Evolutionary conservation across 2,888 invertebrate genomes (phyloP).

Genomic region (Drosophila cyrtoloma): DNA sequence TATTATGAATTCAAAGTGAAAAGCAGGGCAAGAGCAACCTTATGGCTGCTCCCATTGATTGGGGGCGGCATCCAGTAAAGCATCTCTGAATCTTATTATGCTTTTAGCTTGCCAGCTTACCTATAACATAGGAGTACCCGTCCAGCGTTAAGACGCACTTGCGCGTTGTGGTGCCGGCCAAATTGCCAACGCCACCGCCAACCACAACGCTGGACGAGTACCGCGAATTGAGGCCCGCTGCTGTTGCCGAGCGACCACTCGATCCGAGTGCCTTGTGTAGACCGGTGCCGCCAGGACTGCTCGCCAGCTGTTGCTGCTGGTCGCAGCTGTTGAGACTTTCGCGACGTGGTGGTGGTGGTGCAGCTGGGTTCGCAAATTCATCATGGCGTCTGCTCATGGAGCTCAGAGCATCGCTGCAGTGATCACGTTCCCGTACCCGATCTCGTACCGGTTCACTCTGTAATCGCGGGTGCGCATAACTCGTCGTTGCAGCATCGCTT

Average conservation of each 20-base stretch:
- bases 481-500: neutral
- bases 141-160: slow-evolving; percentile 94
- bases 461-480: slow-evolving; percentile 73
- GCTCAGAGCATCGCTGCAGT: slow-evolving; percentile 72
- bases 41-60: slow-evolving; percentile 51
- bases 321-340: slow-evolving; percentile 79
- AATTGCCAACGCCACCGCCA: slow-evolving; percentile 68
- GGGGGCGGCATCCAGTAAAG: neutral
- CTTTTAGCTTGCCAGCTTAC: slow-evolving; percentile 86
- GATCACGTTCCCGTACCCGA: slow-evolving; percentile 60
- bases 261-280: slow-evolving; percentile 51
- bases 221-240: slow-evolving; percentile 38
- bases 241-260: slow-evolving; percentile 38
- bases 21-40: slow-evolving; percentile 26
- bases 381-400: slow-evolving; percentile 39
- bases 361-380: slow-evolving; percentile 62
- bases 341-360: slow-evolving; percentile 63
- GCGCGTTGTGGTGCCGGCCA: slow-evolving; percentile 87
- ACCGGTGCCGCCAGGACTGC: slow-evolving; percentile 41
- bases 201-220: slow-evolving; percentile 81
- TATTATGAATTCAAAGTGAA: slow-evolving; percentile 43
- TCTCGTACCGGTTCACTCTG: slow-evolving; percentile 63
- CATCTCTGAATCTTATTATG: neutral
- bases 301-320: slow-evolving; percentile 36
- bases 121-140: slow-evolving; percentile 95